Conservation (phyloP, 2,888 invertebrate species). For the Mallateleia sp. region DNA sequence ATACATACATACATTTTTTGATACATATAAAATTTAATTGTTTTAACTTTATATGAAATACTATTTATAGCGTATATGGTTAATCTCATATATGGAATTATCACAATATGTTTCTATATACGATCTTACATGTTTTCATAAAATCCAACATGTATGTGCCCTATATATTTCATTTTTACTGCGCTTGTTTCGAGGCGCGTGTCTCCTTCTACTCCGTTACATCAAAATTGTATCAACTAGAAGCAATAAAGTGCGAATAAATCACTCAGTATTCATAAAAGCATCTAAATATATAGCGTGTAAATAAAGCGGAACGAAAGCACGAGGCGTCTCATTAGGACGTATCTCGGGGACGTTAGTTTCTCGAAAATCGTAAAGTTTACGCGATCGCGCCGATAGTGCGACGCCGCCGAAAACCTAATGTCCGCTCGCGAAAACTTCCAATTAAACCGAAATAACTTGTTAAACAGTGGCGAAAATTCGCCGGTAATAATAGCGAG, state of each 20-base stretch:
- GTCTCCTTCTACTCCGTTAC: not conserved
- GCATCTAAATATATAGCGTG: conserved; percentile 3
- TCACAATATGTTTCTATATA: too few species aligned
- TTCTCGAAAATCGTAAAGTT: not conserved
- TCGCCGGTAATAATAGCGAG: conserved; percentile 38
- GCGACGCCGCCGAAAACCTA: not conserved
- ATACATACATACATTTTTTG: too few species aligned
- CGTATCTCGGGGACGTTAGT: not conserved
- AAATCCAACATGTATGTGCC: too few species aligned
- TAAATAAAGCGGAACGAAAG: not conserved
- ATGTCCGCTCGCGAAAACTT: not conserved
- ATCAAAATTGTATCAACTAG: not conserved
- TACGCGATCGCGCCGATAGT: not conserved
- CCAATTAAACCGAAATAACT: conserved; percentile 48
- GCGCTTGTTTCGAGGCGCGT: not conserved
- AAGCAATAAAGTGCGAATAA: conserved; percentile 21
- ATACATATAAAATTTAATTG: too few species aligned
- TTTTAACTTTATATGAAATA: too few species aligned
- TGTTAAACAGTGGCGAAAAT: conserved; percentile 20
- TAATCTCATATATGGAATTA: too few species aligned
- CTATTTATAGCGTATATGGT: too few species aligned
- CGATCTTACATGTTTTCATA: too few species aligned
- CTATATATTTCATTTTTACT: too few species aligned
- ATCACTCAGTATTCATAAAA: conserved; percentile 35
- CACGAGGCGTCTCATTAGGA: conserved; percentile 12